Evolutionary conservation across 2,888 invertebrate genomes (phyloP).

Genomic region (Tiphia femorata): DNA sequence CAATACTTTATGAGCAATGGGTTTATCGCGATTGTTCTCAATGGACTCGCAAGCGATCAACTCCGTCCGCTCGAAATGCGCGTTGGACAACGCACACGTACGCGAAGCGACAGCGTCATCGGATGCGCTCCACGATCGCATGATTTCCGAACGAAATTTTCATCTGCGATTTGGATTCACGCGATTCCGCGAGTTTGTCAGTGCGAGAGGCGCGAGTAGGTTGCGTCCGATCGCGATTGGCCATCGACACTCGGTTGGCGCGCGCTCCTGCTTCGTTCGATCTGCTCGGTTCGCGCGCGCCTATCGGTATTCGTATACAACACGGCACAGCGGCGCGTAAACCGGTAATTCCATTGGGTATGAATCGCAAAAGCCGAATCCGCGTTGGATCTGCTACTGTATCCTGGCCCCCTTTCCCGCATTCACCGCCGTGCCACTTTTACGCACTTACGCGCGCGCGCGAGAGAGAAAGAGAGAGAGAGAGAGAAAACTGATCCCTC

Average conservation of each 20-base stretch:
- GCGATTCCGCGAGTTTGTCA: background rate
- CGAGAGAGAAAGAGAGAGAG: too few relatives aligned
- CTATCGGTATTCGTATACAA: conserved; percentile 52
- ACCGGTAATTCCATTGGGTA: conserved; percentile 64
- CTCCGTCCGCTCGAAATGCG: too few relatives aligned
- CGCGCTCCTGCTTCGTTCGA: background rate
- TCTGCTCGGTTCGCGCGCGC: background rate
- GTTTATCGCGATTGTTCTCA: too few relatives aligned
- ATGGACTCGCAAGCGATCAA: too few relatives aligned
- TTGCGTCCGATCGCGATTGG: background rate
- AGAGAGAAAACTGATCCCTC: too few relatives aligned
- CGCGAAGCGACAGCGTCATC: too few relatives aligned
- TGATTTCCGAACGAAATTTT: background rate
- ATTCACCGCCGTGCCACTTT: conserved; percentile 69
- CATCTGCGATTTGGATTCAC: background rate
- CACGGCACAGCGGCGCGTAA: conserved; percentile 59
- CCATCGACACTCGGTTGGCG: background rate
- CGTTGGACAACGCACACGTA: too few relatives aligned
- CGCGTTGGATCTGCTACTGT: conserved; percentile 66
- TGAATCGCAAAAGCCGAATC: conserved; percentile 58
- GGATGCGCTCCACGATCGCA: too few relatives aligned
- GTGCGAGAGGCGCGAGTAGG: background rate
- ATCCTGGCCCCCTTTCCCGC: conserved; percentile 65
- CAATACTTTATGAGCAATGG: too few relatives aligned
- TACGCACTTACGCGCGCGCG: too few relatives aligned